Percentiles rank a stretch among this genome's conserved stretches.
These are phyloP conservation scores for Smittia sp. DNA, from an alignment of 2,888 invertebrate species.

Conservation along the genomic window DNA sequence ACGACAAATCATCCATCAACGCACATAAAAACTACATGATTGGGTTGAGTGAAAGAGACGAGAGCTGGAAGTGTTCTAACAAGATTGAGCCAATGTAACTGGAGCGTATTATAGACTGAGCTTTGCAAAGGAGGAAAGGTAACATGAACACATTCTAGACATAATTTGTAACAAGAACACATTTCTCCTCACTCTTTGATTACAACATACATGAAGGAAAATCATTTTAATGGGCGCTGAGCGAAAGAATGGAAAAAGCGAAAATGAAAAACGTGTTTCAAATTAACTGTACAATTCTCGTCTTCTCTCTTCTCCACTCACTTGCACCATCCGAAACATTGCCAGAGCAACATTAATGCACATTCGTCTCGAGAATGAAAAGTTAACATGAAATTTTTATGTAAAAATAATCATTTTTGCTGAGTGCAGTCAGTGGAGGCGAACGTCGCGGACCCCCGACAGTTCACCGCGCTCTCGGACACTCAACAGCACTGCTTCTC, in stretches of 20 bases:
- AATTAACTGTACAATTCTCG: constrained; percentile 34
- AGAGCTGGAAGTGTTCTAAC: constrained; percentile 3
- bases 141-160: constrained; percentile 15
- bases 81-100: constrained; percentile 1
- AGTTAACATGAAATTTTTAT: constrained; percentile 12
- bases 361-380: background rate
- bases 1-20: constrained; percentile 27
- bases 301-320: background rate
- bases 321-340: constrained; percentile 16
- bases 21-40: constrained; percentile 2
- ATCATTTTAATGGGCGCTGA: constrained; percentile 1
- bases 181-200: constrained; percentile 27
- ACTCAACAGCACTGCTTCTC: background rate
- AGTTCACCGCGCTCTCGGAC: too few relatives aligned
- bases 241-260: constrained; percentile 1
- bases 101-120: background rate
- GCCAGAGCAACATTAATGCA: constrained; percentile 15
- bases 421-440: background rate
- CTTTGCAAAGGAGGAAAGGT: background rate
- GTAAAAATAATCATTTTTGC: constrained; percentile 18
- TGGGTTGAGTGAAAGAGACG: background rate
- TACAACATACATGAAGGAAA: constrained; percentile 20
- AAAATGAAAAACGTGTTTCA: constrained; percentile 37
- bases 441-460: background rate
- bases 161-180: constrained; percentile 17